phyloP scores from a whole-genome alignment of 2,113 vertebrate genomes.

The Syngnathoides biaculeatus region DNA sequence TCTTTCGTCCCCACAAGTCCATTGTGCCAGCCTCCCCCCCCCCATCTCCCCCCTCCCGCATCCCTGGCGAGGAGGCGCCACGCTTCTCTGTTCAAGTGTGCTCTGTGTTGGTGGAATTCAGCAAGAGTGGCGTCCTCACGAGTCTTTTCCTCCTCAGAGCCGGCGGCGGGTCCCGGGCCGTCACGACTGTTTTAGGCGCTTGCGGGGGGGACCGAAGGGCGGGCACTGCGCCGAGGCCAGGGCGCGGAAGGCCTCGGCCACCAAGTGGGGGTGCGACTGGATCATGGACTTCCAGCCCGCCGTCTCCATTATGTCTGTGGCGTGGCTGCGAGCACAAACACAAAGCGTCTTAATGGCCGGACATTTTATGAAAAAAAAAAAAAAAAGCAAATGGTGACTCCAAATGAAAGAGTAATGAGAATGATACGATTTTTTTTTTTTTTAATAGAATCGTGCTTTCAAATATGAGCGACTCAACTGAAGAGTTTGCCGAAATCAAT shows the following conservation, averaged over 20 bases:
- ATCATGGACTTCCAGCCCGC: slow-evolving; percentile 99
- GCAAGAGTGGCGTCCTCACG: slow-evolving; percentile 74
- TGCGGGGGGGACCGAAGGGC: slow-evolving; percentile 93
- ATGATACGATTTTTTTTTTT: too few species aligned
- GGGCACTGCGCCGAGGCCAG: slow-evolving; percentile 95
- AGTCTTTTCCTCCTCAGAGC: slow-evolving; percentile 68
- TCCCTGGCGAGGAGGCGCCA: slow-evolving; percentile 56
- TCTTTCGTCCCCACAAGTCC: slow-evolving; percentile 58
- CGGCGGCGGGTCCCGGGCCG: slow-evolving; percentile 69
- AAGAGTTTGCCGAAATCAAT: too few species aligned
- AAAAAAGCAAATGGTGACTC: slow-evolving; percentile 43
- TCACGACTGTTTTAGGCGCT: slow-evolving; percentile 98
- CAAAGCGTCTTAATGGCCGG: slow-evolving; percentile 51
- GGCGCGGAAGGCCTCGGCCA: slow-evolving; percentile 96
- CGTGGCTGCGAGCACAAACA: slow-evolving; percentile 84
- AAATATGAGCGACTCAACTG: too few species aligned
- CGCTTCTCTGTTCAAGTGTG: slow-evolving; percentile 63
- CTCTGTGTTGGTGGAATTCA: slow-evolving; percentile 74
- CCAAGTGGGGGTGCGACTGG: slow-evolving; percentile 97
- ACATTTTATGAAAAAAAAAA: slow-evolving; percentile 66
- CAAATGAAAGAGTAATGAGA: neutral
- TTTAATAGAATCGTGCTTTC: neutral
- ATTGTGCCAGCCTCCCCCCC: slow-evolving; percentile 59
- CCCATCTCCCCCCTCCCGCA: too few species aligned
- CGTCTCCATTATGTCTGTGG: slow-evolving; percentile 96